These are phyloP conservation scores for Ispidina lecontei DNA, from an alignment of 2,797 vertebrate genomes.

Conservation along the genomic window DNA sequence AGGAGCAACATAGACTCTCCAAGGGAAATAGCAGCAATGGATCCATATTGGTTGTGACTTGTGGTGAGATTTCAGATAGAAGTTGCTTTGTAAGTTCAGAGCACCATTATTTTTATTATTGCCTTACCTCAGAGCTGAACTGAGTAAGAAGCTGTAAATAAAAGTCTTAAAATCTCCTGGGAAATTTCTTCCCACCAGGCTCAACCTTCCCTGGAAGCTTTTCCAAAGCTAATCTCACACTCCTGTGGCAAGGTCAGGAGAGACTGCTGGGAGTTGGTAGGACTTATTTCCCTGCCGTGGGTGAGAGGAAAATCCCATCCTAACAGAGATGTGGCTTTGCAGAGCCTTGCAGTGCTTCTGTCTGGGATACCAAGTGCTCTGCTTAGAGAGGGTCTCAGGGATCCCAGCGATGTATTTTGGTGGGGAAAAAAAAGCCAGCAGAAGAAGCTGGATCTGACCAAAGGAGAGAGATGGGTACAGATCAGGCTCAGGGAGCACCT, in stretches of 20 bases:
- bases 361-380: not conserved
- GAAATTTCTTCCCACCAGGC: not conserved
- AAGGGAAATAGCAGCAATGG: not conserved
- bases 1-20: not conserved
- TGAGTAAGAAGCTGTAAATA: not conserved
- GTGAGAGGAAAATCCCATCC: not conserved
- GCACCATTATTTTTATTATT: not conserved
- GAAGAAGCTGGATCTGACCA: not conserved
- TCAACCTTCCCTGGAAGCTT: not conserved
- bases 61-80: not conserved
- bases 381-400: not conserved
- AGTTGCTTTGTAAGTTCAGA: not conserved
- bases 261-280: not conserved
- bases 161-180: not conserved
- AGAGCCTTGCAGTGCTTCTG: accelerated
- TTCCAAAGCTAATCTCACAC: not conserved
- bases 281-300: not conserved
- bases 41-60: not conserved
- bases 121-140: not conserved
- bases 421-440: not conserved
- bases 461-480: not conserved
- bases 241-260: not conserved
- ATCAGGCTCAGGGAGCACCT: not conserved
- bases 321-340: not conserved
- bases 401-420: not conserved